Evolutionary conservation across 2,113 vertebrate genomes (phyloP).

Genomic region (Diadophis punctatus): DNA sequence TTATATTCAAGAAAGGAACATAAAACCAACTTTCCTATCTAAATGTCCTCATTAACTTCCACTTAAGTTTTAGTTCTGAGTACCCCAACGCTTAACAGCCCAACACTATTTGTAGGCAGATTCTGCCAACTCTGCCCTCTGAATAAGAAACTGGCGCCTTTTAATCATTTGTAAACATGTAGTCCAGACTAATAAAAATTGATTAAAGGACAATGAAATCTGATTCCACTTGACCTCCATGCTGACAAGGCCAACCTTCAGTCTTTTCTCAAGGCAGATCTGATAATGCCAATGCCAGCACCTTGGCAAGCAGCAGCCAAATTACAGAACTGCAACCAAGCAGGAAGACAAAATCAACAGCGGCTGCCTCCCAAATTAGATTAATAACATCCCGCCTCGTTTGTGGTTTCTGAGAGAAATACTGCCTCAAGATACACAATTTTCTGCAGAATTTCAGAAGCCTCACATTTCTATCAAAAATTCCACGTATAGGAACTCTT

Average conservation of each 20-base stretch:
- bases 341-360: constrained; percentile 36
- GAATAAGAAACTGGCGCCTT: not conserved
- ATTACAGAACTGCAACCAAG: constrained; percentile 33
- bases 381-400: constrained; percentile 48
- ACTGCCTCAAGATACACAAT: constrained; percentile 44
- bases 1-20: not conserved
- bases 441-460: constrained; percentile 35
- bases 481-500: not conserved
- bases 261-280: not conserved
- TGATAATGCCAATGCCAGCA: not conserved
- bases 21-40: not conserved
- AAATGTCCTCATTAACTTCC: not conserved
- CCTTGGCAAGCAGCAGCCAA: not conserved
- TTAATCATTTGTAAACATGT: not conserved
- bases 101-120: not conserved
- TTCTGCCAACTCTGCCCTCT: not conserved
- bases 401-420: constrained; percentile 45
- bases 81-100: not conserved
- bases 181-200: not conserved
- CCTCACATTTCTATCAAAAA: constrained; percentile 4
- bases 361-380: constrained; percentile 46
- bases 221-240: not conserved
- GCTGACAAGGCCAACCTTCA: not conserved
- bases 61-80: not conserved
- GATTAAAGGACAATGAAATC: not conserved